Conservation (phyloP, 2,797 vertebrate species). For the Oreonectes daqikongensis region DNA sequence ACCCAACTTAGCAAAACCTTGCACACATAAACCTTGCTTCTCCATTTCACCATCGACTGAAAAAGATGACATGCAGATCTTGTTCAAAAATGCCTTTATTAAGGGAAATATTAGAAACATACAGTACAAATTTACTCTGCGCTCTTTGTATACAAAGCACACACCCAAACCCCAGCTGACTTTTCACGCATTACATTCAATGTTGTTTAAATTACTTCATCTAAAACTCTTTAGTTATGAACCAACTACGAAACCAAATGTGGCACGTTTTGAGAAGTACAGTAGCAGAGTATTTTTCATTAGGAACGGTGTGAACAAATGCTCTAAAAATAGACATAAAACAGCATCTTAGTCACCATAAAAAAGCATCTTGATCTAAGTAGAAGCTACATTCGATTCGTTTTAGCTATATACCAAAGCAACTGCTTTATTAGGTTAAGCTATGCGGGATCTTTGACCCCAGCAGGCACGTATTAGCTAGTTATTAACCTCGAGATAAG, state of each 20-base stretch:
- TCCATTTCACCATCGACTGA: conserved; percentile 4
- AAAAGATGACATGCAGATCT: conserved; percentile 55
- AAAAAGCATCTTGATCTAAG: conserved; percentile 50
- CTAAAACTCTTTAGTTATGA: conserved; percentile 82
- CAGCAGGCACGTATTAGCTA: conserved; percentile 80
- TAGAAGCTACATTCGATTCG: conserved; percentile 94
- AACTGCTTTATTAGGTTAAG: conserved; percentile 98
- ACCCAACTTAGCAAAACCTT: background rate
- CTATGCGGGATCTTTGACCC: conserved; percentile 87
- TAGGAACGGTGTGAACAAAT: conserved; percentile 70
- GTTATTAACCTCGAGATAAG: conserved; percentile 63
- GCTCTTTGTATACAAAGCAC: conserved; percentile 73
- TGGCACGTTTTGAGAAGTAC: conserved; percentile 79
- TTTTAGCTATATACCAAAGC: conserved; percentile 82
- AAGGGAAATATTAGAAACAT: conserved; percentile 82
- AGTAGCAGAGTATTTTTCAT: conserved; percentile 57
- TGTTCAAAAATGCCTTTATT: conserved; percentile 84
- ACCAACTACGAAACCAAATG: conserved; percentile 90
- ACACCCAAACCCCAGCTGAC: conserved; percentile 81
- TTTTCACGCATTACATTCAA: conserved; percentile 94
- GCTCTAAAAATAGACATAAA: conserved; percentile 59
- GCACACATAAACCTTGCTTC: background rate
- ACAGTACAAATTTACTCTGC: conserved; percentile 99
- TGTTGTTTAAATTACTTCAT: conserved; percentile 88
- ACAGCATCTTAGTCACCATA: conserved; percentile 75